A percentile compares a stretch with the other conserved stretches of the same genome.
These are phyloP conservation scores for Aplocera efformata DNA, from an alignment of 2,888 invertebrate genomes.

Conservation along the genomic window DNA sequence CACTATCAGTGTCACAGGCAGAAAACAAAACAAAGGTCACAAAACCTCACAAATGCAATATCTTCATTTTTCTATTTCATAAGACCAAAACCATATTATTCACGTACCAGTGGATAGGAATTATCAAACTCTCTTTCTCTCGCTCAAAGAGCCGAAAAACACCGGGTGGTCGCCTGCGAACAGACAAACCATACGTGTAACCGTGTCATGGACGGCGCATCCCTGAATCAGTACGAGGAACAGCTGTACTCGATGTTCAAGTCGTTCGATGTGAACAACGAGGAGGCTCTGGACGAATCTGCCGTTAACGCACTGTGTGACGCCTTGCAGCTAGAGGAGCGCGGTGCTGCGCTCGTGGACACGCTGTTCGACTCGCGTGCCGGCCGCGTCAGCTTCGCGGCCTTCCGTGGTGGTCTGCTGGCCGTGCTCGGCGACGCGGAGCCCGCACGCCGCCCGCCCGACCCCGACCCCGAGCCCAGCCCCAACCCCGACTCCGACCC, in stretches of 20 bases:
- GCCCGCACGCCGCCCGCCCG: conserved; percentile 31
- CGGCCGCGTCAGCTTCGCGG: conserved; percentile 82
- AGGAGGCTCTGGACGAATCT: conserved; percentile 83
- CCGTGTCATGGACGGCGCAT: conserved; percentile 64
- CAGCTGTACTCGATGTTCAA: conserved; percentile 90
- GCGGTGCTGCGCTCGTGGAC: conserved; percentile 72
- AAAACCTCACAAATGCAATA: background rate
- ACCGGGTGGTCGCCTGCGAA: too few species aligned
- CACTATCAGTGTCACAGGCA: too few species aligned
- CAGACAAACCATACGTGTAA: too few species aligned
- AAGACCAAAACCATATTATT: too few species aligned
- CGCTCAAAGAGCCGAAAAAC: too few species aligned
- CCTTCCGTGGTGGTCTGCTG: conserved; percentile 88
- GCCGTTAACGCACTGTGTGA: conserved; percentile 86
- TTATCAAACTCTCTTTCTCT: too few species aligned
- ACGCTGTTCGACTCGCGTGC: conserved; percentile 64
- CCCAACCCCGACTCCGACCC: conserved; percentile 69
- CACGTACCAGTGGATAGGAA: too few species aligned
- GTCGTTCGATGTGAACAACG: conserved; percentile 86
- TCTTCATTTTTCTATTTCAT: conserved; percentile 5
- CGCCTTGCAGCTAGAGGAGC: conserved; percentile 88
- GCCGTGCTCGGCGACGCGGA: conserved; percentile 81
- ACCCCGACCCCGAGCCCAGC: conserved; percentile 33
- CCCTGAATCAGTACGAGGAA: conserved; percentile 88
- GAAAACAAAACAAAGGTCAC: too few species aligned